These are phyloP conservation scores for Bergia puertoricense DNA, from an alignment of 92 coral and sea anemone genomes.

Conservation along the genomic window DNA sequence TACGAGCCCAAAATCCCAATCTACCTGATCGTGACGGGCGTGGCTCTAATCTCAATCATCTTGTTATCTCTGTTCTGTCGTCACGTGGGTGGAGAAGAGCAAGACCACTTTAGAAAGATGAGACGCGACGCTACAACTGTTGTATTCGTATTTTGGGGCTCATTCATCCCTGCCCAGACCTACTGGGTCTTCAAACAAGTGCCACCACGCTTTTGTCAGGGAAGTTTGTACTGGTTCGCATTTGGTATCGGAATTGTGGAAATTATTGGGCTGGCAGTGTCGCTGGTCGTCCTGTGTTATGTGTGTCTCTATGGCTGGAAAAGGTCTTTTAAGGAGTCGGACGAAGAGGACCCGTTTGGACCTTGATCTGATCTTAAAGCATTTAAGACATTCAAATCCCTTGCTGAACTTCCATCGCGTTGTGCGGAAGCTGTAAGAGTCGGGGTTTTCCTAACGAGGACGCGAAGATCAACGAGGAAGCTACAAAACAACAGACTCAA, in stretches of 20 bases:
- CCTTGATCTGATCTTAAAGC: not conserved
- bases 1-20: conserved; percentile 35
- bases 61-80: conserved; percentile 9
- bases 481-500: too few relatives aligned
- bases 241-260: conserved; percentile 28
- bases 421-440: too few relatives aligned
- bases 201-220: conserved; percentile 9
- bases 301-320: conserved; percentile 41
- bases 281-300: conserved; percentile 27
- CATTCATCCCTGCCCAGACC: conserved; percentile 40
- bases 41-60: not conserved
- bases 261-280: conserved; percentile 1
- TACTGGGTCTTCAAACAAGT: conserved; percentile 35
- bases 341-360: conserved; percentile 10
- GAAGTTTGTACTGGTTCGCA: conserved; percentile 36
- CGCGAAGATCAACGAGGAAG: too few relatives aligned
- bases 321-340: conserved; percentile 15
- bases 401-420: too few relatives aligned
- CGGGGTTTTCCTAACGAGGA: too few relatives aligned
- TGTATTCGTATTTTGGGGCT: conserved; percentile 25
- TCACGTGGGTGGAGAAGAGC: conserved; percentile 2
- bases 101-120: conserved; percentile 22
- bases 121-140: conserved; percentile 12
- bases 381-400: too few relatives aligned
- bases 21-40: conserved; percentile 35